These are phyloP conservation scores for Leptopilina syphax DNA, from an alignment of 2,888 invertebrate genomes.

Conservation along the genomic window DNA sequence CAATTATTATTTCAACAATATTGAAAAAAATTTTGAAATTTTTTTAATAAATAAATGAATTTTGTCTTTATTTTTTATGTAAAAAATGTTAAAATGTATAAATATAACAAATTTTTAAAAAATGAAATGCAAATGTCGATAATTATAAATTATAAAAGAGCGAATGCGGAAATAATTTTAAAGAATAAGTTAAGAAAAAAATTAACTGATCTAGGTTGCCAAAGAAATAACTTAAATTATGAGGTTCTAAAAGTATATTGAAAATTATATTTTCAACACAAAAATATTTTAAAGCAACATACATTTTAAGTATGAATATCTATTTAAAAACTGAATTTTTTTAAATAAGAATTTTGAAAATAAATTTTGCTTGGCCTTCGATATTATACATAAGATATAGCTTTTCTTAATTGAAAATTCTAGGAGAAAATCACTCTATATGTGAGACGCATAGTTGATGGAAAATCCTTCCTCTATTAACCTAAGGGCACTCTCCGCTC, in stretches of 20 bases:
- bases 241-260: neutral
- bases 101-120: no score
- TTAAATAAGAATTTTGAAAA: slow-evolving; percentile 56
- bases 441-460: slow-evolving; percentile 72
- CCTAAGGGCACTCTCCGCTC: slow-evolving; percentile 71
- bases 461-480: slow-evolving; percentile 69
- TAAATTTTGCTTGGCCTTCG: slow-evolving; percentile 57
- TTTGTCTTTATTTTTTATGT: no score
- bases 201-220: no score
- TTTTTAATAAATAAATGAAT: no score
- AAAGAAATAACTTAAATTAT: no score
- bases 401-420: slow-evolving; percentile 59
- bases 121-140: no score
- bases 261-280: slow-evolving; percentile 11
- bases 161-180: no score
- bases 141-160: no score
- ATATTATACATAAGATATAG: slow-evolving; percentile 57
- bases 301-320: neutral
- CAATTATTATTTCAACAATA: no score
- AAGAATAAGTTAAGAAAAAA: no score
- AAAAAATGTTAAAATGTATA: no score
- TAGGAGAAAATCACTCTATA: slow-evolving; percentile 73
- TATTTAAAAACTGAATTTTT: slow-evolving; percentile 45
- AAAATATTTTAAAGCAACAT: slow-evolving; percentile 51
- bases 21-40: no score